Evolutionary conservation across 2,113 vertebrate genomes (phyloP), one percentile per base, ranked within the genome.

Genomic region (pig (Sus scrofa)): DNA sequence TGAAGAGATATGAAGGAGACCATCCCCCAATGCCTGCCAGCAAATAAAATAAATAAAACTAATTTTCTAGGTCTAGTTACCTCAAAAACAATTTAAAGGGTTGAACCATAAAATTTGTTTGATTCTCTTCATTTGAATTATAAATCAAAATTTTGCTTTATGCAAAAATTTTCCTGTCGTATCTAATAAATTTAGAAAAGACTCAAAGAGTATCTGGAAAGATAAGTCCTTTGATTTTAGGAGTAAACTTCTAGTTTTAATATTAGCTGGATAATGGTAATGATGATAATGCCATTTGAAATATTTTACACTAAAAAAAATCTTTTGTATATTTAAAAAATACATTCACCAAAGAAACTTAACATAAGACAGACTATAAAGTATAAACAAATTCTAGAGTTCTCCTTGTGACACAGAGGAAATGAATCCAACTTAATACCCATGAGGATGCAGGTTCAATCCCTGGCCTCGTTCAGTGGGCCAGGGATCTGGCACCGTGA

Each of bases 141-240:
- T 70, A 86, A 70, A 56, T 86, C 62, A 95, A 74, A 86, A 73
- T 1, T 52, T 88, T 90, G 32, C 19, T 87, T 4, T 19, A 63
- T 39, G 6, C 34, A 50, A 30, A 60, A 30, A 6, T 18, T 79
- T 63, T 85, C 30, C 3, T 82, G 6, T 1, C 16, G 91, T 14
- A 56, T 86, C 63, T 81, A 70, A n/a, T 85, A 90, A 54, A 81
- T 89, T 63, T 95, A 14, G 44, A 70, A 93, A 82, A 71, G 27
- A 85, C 37, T 24, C 27, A 82, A 58, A 79, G 14, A 39, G 2
- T 91, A 54, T 81, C 32, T 89, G 20, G 2, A 94, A 83, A 71
- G 34, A 68, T 50, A 37, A 44, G 5, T 77, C 24, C 18, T 74
- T 44, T 62, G 24, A 75, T 67, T 78, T 86, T 79, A 18, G 89